Percentiles rank a stretch among this genome's conserved stretches.
These are phyloP conservation scores for Mormyrus hasselquistii DNA, from an alignment of 2,797 vertebrate genomes.

Conservation along the genomic window DNA sequence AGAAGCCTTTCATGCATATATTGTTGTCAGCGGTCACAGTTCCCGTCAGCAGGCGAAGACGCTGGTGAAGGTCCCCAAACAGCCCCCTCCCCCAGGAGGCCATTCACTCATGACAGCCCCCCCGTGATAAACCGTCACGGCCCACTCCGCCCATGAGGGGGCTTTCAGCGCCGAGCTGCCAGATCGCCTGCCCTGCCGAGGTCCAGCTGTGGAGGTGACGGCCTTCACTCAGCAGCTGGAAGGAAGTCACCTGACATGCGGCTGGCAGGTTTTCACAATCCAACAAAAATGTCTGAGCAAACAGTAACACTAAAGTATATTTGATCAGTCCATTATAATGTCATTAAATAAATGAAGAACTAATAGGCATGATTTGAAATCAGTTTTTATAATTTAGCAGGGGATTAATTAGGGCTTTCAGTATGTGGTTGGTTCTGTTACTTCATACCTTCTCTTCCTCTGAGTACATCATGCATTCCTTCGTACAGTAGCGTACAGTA, in stretches of 20 bases:
- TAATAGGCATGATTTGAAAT: background rate
- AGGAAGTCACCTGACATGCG: constrained; percentile 48
- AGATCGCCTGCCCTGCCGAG: constrained; percentile 37
- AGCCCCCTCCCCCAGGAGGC: background rate
- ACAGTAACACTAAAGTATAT: background rate
- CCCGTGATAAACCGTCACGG: constrained; percentile 39
- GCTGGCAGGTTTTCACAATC: constrained; percentile 33
- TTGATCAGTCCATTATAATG: background rate
- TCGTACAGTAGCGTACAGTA: background rate
- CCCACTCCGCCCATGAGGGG: constrained; percentile 44
- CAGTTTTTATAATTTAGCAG: background rate
- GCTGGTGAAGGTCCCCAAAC: background rate
- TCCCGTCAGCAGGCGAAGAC: background rate
- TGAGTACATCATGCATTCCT: background rate
- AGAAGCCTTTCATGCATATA: background rate
- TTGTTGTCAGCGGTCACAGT: constrained; percentile 12
- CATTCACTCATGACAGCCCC: constrained; percentile 2
- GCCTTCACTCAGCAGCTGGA: constrained; percentile 57
- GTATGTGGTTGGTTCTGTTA: background rate
- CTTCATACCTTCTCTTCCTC: background rate
- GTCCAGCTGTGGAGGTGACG: constrained; percentile 53
- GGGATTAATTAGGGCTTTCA: background rate
- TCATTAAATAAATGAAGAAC: background rate
- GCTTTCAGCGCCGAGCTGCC: constrained; percentile 49
- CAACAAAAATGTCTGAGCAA: background rate